These are phyloP conservation scores for Drosophila miranda DNA, from an alignment of 1,140 invertebrate genomes.

Conservation along the genomic window DNA sequence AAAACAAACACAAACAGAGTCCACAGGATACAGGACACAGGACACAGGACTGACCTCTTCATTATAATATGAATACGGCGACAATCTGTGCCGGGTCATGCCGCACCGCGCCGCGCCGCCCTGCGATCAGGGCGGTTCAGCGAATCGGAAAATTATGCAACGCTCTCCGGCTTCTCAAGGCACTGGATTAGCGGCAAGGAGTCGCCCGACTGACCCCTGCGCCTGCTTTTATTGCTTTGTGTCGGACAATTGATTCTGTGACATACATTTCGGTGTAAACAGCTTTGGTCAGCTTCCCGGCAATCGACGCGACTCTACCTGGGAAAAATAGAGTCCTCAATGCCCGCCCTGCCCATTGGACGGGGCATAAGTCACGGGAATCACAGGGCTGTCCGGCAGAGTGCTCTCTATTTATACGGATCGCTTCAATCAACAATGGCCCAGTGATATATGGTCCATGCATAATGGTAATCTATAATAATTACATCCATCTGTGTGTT, in stretches of 20 bases:
- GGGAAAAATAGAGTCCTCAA: slow-evolving; percentile 51
- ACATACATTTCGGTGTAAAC: slow-evolving; percentile 71
- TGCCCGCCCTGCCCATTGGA: slow-evolving; percentile 8
- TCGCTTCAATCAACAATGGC: not conserved
- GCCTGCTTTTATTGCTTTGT: slow-evolving; percentile 67
- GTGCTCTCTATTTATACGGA: too few species aligned
- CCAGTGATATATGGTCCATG: slow-evolving; percentile 32
- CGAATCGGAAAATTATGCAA: slow-evolving; percentile 71
- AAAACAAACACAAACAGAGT: slow-evolving; percentile 58
- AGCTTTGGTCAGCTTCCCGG: slow-evolving; percentile 59
- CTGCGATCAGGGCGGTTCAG: slow-evolving; percentile 31
- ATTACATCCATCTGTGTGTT: slow-evolving; percentile 23
- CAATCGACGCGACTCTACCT: slow-evolving; percentile 3
- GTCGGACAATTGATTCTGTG: slow-evolving; percentile 73
- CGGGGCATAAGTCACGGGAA: slow-evolving; percentile 41
- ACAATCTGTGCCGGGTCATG: slow-evolving; percentile 46
- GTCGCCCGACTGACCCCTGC: slow-evolving; percentile 28
- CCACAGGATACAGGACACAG: slow-evolving; percentile 3
- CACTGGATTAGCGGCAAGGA: slow-evolving; percentile 8
- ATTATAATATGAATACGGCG: slow-evolving; percentile 41
- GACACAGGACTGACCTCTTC: slow-evolving; percentile 67
- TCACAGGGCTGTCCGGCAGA: too few species aligned
- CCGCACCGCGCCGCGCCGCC: too few species aligned
- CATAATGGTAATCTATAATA: slow-evolving; percentile 32
- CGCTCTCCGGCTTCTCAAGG: too few species aligned